Percentiles rank a stretch among this genome's conserved stretches.
Conservation (phyloP, 2,888 invertebrate species). For the Euproctis similis region DNA sequence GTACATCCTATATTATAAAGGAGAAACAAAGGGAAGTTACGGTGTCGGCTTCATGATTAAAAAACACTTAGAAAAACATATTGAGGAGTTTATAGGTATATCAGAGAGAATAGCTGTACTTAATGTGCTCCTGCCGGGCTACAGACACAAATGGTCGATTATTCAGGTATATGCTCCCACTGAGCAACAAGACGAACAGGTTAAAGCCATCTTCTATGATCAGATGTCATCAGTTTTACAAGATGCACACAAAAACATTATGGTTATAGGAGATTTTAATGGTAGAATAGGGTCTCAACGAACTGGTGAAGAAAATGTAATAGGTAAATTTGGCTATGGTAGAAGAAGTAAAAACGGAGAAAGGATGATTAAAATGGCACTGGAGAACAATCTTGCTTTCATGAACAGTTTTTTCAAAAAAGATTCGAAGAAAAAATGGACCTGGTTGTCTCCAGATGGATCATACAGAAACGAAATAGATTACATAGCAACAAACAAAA, state of each 20-base stretch:
- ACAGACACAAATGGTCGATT: slow-evolving; percentile 7
- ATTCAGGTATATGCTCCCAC: slow-evolving; percentile 9
- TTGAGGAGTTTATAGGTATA: slow-evolving; percentile 3
- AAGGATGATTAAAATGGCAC: not conserved
- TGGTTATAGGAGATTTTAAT: not conserved
- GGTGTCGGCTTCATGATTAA: no score
- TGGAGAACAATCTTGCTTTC: slow-evolving; percentile 5
- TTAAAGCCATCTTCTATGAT: slow-evolving; percentile 6
- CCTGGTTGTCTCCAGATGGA: no score
- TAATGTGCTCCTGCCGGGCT: slow-evolving; percentile 1
- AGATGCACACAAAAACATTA: no score
- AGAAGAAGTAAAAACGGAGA: slow-evolving; percentile 4
- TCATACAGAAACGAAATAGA: no score
- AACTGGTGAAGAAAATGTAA: slow-evolving; percentile 3
- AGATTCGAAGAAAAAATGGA: slow-evolving; percentile 4
- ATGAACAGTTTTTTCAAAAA: slow-evolving; percentile 6
- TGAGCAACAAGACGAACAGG: slow-evolving; percentile 4
- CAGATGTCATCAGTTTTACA: slow-evolving; percentile 2
- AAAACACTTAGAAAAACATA: slow-evolving; percentile 1
- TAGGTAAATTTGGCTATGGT: slow-evolving; percentile 2
- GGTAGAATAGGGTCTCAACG: slow-evolving; percentile 1
- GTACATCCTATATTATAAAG: no score
- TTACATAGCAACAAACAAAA: no score
- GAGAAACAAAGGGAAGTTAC: no score
- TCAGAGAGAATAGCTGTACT: no score